phyloP scores from a whole-genome alignment of 1,140 invertebrate species.

The Homalodisca vitripennis region DNA sequence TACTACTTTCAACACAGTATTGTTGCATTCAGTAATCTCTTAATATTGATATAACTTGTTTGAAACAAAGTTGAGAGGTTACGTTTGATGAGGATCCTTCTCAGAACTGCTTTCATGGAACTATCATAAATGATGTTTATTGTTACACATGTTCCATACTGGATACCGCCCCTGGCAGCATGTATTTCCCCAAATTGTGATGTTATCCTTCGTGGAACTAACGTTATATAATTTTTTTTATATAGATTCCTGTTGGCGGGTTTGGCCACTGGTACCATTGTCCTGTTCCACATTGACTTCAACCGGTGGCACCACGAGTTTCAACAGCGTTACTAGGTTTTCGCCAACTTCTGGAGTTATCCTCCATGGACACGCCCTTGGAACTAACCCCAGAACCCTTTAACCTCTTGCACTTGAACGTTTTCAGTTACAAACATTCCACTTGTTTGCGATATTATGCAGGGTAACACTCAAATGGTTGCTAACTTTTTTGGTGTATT shows the following conservation, averaged over 20 bases:
- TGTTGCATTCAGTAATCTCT: no score
- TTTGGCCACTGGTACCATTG: slow-evolving; percentile 93
- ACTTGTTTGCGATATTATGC: neutral
- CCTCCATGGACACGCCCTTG: slow-evolving; percentile 23
- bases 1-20: no score
- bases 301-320: slow-evolving; percentile 99
- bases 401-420: neutral
- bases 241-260: slow-evolving; percentile 94
- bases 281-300: slow-evolving; percentile 99
- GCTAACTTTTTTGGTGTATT: neutral
- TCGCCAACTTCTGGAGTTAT: slow-evolving; percentile 29
- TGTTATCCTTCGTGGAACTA: no score
- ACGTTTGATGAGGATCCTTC: no score
- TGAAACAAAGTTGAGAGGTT: no score
- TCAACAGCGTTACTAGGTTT: slow-evolving; percentile 78
- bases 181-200: no score
- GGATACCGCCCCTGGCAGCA: no score
- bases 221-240: no score
- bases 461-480: slow-evolving; percentile 5
- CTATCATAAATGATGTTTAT: no score
- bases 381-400: slow-evolving; percentile 24
- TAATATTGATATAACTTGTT: no score
- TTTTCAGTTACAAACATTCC: neutral
- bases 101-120: no score
- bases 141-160: no score